Percentiles rank a stretch among this genome's conserved stretches.
These are phyloP conservation scores for Upupa epops DNA, from an alignment of 2,113 vertebrate genomes.

Conservation along the genomic window DNA sequence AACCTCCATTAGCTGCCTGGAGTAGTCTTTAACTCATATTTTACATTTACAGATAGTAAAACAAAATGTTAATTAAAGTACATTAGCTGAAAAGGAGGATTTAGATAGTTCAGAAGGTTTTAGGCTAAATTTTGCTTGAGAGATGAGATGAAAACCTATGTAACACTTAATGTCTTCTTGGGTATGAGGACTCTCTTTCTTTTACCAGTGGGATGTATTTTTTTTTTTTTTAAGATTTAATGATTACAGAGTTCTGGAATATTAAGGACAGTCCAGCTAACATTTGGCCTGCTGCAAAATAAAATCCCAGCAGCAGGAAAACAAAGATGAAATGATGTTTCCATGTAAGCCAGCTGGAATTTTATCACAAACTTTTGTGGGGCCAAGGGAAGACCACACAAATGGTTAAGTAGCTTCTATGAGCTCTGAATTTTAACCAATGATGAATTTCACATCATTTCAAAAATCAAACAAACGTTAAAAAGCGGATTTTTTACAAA, in stretches of 20 bases:
- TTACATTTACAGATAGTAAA: slow-evolving; percentile 12
- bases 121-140: not conserved
- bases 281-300: not conserved
- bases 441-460: not conserved
- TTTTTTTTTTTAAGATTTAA: not conserved
- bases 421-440: not conserved
- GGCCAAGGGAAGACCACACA: not conserved
- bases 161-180: not conserved
- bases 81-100: not conserved
- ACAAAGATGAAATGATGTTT: not conserved
- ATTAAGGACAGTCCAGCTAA: not conserved
- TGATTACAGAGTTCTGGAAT: not conserved
- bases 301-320: not conserved
- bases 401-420: not conserved
- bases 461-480: not conserved
- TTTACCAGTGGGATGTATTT: not conserved
- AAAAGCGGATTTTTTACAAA: not conserved
- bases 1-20: not conserved
- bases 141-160: not conserved
- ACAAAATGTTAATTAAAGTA: not conserved
- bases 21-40: not conserved
- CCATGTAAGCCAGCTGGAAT: not conserved
- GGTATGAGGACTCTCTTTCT: not conserved
- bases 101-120: not conserved
- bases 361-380: not conserved